Base-by-base conservation (phyloP, 2,888 invertebrate genomes). In the Mesodorylaimus sp. region DNA sequence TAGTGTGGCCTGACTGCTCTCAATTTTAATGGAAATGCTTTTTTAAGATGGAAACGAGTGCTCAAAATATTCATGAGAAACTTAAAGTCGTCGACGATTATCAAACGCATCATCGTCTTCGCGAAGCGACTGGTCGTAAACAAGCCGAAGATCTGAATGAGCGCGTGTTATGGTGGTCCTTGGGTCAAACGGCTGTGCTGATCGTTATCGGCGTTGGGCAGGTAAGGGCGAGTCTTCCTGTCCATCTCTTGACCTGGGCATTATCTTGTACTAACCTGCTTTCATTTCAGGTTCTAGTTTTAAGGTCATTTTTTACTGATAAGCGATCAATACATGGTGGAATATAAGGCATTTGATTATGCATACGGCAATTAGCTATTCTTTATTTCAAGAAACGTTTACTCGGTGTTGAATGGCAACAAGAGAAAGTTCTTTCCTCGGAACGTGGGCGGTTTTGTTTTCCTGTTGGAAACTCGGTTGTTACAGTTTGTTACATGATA, bases 141-240 rank as follows among this genome's bases (percentile, higher is more conserved):
- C 76, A 91, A 52, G 97, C 93, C 1, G 97, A 97, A 71, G 88
- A 93, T 66, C 74, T 97, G 49, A 95, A 93, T 62, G 87, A 89
- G 66, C 76, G 85, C 60, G 93, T 97, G 7, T 75, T 86, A 64
- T 78, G 79, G 75, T 97, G 93, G 91, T 88, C 93, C 0, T 71
- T 85, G 41, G 76, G 83, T 57, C 89, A 95, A 69, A 84, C 89
- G 13, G 61, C 80, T 2, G 80, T 83, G 36, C 79, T 97, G 57
- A 72, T 93, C 19, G 65, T 81, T 50, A 84, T 88, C 45, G 81
- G 83, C n/a, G 74, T 93, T 48, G 79, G 80, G 27, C 93, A 97
- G 74, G 89, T 95, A 45, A 74, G 86, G 41, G 19, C 41, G 21
- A 16, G 41, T 19, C 5, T 41, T 41, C 13, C 13, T 41, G 10